Percentiles rank a stretch among this genome's conserved stretches.
Conservation (phyloP, 2,113 vertebrate species). For the Cyanoliseus patagonus region DNA sequence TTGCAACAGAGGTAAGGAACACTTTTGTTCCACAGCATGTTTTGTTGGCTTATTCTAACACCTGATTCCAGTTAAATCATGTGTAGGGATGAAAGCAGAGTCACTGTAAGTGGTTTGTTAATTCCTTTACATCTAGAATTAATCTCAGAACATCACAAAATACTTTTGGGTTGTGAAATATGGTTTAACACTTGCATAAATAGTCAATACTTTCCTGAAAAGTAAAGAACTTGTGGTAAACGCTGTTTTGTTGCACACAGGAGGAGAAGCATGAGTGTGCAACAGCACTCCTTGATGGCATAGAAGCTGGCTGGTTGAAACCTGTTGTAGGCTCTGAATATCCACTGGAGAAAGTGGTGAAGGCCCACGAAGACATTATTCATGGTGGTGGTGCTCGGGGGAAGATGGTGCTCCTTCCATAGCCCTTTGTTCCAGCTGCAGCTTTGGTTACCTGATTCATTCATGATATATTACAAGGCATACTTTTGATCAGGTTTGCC, state of each 20-base stretch:
- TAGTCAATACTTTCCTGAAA: background rate
- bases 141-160: background rate
- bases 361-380: slow-evolving; percentile 83
- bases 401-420: slow-evolving; percentile 80
- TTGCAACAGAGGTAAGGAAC: slow-evolving; percentile 78
- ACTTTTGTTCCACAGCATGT: background rate
- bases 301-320: slow-evolving; percentile 81
- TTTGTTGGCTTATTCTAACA: background rate
- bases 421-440: background rate
- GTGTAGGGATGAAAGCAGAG: background rate
- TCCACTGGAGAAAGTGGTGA: slow-evolving; percentile 68
- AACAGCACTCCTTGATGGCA: slow-evolving; percentile 72
- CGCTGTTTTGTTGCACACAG: slow-evolving; percentile 44
- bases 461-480: background rate
- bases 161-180: background rate
- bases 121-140: background rate
- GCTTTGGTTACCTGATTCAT: background rate
- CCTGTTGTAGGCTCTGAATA: slow-evolving; percentile 78
- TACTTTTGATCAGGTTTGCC: background rate
- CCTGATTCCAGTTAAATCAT: background rate
- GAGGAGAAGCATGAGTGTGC: slow-evolving; percentile 73
- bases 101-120: background rate
- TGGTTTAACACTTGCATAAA: background rate
- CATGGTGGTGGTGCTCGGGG: slow-evolving; percentile 73
- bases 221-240: background rate